Percentiles rank a stretch among this genome's conserved stretches.
These are phyloP conservation scores for Danio kyathit DNA, from an alignment of 2,797 vertebrate species.

Conservation along the genomic window DNA sequence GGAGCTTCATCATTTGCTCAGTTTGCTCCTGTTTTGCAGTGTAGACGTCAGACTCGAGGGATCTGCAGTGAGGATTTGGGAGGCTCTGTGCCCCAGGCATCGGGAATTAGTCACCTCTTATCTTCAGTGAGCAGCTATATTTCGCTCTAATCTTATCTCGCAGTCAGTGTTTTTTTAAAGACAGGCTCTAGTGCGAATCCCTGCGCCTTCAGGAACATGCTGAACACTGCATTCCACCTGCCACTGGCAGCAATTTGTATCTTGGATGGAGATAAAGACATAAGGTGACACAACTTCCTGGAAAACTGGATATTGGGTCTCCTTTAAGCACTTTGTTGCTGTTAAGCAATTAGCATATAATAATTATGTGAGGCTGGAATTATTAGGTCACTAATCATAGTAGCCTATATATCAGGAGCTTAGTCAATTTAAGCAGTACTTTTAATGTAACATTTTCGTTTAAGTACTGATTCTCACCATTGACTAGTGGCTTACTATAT, in stretches of 20 bases:
- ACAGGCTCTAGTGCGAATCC: constrained; percentile 58
- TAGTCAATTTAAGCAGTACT: too few relatives aligned
- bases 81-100: constrained; percentile 64
- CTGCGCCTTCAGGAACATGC: constrained; percentile 43
- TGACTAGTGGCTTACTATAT: too few relatives aligned
- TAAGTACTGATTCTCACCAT: too few relatives aligned
- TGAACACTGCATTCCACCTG: constrained; percentile 41
- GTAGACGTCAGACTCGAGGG: constrained; percentile 6
- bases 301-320: background rate
- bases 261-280: constrained; percentile 13
- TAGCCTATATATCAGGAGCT: too few relatives aligned
- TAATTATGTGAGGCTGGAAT: background rate
- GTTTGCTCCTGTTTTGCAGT: background rate
- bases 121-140: constrained; percentile 70
- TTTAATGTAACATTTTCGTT: too few relatives aligned
- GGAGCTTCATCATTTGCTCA: constrained; percentile 5
- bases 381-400: background rate
- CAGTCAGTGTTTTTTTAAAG: constrained; percentile 62
- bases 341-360: constrained; percentile 11
- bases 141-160: constrained; percentile 71
- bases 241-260: constrained; percentile 17
- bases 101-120: constrained; percentile 71
- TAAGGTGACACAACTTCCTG: constrained; percentile 28
- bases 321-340: constrained; percentile 2
- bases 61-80: constrained; percentile 58